phyloP scores from a whole-genome alignment of 2,888 invertebrate genomes.

The Busseola fusca region DNA sequence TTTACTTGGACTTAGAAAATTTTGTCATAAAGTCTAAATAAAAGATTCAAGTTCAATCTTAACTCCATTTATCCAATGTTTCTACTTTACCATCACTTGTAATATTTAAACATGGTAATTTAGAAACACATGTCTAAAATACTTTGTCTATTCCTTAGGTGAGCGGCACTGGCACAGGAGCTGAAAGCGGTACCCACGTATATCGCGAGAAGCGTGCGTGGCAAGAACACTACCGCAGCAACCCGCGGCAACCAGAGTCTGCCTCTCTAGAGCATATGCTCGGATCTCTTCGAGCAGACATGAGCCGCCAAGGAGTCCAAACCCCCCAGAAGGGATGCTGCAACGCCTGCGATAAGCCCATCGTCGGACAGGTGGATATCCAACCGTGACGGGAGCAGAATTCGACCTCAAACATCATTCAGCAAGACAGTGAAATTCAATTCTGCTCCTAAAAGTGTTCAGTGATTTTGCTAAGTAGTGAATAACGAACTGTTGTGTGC shows the following conservation, averaged over 20 bases:
- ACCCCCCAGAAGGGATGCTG: constrained; percentile 99
- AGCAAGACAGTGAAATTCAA: constrained; percentile 44
- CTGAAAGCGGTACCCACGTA: constrained; percentile 88
- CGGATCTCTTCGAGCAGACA: constrained; percentile 97
- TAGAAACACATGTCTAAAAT: constrained; percentile 30
- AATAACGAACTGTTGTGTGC: constrained; percentile 66
- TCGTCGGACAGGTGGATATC: constrained; percentile 96
- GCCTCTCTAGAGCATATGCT: constrained; percentile 94
- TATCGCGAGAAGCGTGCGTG: constrained; percentile 90
- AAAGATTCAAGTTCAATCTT: constrained; percentile 43
- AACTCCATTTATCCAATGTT: constrained; percentile 26
- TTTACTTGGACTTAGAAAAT: constrained; percentile 60
- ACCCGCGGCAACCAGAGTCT: constrained; percentile 88
- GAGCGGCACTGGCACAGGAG: constrained; percentile 80
- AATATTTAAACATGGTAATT: constrained; percentile 32
- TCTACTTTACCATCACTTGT: constrained; percentile 44
- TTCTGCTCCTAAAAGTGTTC: constrained; percentile 44
- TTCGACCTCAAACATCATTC: constrained; percentile 27
- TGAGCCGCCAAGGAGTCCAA: constrained; percentile 99
- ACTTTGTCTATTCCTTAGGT: constrained; percentile 71
- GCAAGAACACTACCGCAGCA: constrained; percentile 88
- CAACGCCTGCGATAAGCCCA: constrained; percentile 99
- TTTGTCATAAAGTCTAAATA: constrained; percentile 32
- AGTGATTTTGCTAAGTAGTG: constrained; percentile 59
- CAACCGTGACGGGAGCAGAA: constrained; percentile 44